Evolutionary conservation across 2,797 vertebrate genomes (phyloP).

Genomic region (Cynopterus sphinx): DNA sequence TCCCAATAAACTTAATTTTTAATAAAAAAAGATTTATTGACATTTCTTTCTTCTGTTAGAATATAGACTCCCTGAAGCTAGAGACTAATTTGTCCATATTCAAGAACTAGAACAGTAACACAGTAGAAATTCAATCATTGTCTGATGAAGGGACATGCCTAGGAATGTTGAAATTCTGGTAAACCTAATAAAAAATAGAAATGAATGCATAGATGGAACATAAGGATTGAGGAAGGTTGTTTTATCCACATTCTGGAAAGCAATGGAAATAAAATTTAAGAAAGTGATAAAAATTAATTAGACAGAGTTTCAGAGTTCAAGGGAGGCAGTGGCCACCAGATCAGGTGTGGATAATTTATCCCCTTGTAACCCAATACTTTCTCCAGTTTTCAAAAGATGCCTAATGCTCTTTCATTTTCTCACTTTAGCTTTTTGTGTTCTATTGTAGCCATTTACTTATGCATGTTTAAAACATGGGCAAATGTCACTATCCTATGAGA

Average conservation of each 20-base stretch:
- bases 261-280: background rate
- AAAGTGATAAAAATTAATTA: background rate
- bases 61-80: background rate
- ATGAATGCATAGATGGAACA: background rate
- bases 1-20: too few species aligned
- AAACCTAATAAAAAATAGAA: background rate
- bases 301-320: background rate
- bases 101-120: background rate
- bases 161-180: background rate
- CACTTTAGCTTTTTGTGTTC: background rate
- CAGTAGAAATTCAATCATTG: background rate
- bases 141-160: background rate
- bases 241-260: background rate
- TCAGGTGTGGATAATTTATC: background rate
- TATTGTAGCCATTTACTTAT: background rate
- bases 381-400: background rate
- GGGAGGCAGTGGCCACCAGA: rapidly evolving
- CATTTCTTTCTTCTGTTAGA: background rate
- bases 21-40: background rate
- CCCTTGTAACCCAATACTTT: background rate
- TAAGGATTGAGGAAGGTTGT: background rate
- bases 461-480: background rate
- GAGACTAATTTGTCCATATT: background rate
- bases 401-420: background rate
- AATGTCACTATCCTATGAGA: background rate